phyloP scores from a whole-genome alignment of 2,888 invertebrate species.

The Argyra leucocephala region DNA sequence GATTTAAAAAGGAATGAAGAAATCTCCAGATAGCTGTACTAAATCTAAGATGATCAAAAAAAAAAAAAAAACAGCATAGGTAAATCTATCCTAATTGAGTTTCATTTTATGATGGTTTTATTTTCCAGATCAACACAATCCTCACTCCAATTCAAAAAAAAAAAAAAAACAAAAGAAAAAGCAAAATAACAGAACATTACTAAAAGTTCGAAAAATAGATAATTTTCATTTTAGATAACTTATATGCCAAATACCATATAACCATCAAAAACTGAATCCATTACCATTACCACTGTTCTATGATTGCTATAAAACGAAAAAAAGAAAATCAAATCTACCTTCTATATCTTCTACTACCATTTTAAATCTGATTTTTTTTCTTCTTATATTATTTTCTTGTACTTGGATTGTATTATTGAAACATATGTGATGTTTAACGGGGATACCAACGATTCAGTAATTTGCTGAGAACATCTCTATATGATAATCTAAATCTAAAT shows the following conservation, averaged over 20 bases:
- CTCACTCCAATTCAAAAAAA: neutral
- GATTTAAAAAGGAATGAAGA: neutral
- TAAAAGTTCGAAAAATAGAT: too few relatives aligned
- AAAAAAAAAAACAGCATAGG: neutral
- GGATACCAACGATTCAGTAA: too few relatives aligned
- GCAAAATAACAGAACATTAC: too few relatives aligned
- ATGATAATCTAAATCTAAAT: too few relatives aligned
- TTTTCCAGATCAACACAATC: neutral
- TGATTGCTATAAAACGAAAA: neutral
- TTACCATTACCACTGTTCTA: neutral
- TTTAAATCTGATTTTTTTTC: neutral
- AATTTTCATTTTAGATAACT: neutral
- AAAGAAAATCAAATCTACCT: neutral
- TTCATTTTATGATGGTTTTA: slow-evolving; percentile 7
- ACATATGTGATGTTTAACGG: neutral
- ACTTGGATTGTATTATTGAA: neutral
- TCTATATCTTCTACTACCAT: neutral
- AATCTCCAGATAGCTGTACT: neutral
- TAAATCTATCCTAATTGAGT: slow-evolving; percentile 11
- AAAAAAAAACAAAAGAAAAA: neutral
- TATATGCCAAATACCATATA: neutral
- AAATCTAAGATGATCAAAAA: neutral
- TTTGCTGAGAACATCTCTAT: too few relatives aligned
- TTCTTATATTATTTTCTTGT: neutral
- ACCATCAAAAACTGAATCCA: neutral